Base-by-base conservation (phyloP, 2,888 invertebrate species). In the Watsonalla cultraria region DNA sequence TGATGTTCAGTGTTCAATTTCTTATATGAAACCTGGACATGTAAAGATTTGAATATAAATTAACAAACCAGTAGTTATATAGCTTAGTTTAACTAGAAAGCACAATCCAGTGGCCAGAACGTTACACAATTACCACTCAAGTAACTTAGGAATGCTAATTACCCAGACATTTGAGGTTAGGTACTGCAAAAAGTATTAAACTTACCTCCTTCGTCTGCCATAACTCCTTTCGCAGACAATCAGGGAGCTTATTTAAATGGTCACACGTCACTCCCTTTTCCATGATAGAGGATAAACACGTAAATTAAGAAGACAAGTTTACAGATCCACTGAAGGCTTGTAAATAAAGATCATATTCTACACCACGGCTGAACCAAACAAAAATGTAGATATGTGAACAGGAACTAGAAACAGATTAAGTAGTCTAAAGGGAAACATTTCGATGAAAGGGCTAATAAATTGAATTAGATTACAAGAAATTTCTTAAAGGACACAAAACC, bases 211-310 rank as follows among this genome's bases (percentile, higher is more conserved):
- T 90, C 51, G 84, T 70, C 64, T 85, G 84, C 89, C 89, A 91
- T 59, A 90, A 68, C 52, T 91, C 87, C 69, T 85, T 86, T 56
- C 76, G 84, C 15, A 90, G 76, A 55, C 70, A 68, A 58, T 86
- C 86, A 55, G 81, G 77, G 46, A 91, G 72, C 62, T 86, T 88
- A 68, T 90, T 89, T 50, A 91, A 76, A 72, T 91, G 91, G 59
- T 90, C 90, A 76, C 91, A 91, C 54, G 89, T 90, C 70, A 84
- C 80, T 69, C 84, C 84, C 80, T 82, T 88, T 79, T 90, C 87
- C 90, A 90, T 90, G 75, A 70, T 73, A 68, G 63, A 63, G 65
- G 74, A 66, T 65, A 76, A 68, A 66, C 49, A 64, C 70, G 58
- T 66, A 76, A 82, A 78, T 80, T 79, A 80, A 61, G 68, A 78